phyloP scores from a whole-genome alignment of 2,113 vertebrate species.

The Cynopterus brachyotis region DNA sequence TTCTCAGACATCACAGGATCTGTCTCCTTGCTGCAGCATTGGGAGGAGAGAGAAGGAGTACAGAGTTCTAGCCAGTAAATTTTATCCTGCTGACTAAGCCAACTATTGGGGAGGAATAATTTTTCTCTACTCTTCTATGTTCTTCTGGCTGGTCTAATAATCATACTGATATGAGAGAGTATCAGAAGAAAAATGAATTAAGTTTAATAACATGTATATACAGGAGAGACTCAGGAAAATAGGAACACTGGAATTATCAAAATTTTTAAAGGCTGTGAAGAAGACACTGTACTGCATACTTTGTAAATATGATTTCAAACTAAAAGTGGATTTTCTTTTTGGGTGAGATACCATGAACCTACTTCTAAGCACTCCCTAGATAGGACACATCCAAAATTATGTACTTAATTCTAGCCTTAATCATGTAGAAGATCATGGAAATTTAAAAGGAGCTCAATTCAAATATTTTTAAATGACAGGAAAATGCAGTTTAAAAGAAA shows the following conservation, averaged over 20 bases:
- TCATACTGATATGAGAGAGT: no score
- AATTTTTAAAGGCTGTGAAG: not conserved
- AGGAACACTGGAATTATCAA: not conserved
- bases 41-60: no score
- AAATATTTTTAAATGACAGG: not conserved
- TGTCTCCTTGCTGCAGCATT: no score
- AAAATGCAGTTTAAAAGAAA: not conserved
- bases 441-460: not conserved
- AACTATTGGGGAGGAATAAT: no score
- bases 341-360: not conserved
- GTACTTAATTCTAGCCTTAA: not conserved
- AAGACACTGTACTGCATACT: not conserved
- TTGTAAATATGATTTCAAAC: constrained; percentile 15
- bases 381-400: not conserved
- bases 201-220: no score
- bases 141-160: no score
- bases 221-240: no score
- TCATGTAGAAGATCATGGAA: not conserved
- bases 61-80: no score
- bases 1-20: no score
- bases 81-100: no score
- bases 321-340: not conserved
- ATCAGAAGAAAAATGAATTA: no score
- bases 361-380: not conserved
- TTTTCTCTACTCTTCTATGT: no score